Percentiles rank a stretch among this genome's conserved stretches.
Evolutionary conservation across 1,140 invertebrate genomes (phyloP).

Genomic region (Ruditapes philippinarum): DNA sequence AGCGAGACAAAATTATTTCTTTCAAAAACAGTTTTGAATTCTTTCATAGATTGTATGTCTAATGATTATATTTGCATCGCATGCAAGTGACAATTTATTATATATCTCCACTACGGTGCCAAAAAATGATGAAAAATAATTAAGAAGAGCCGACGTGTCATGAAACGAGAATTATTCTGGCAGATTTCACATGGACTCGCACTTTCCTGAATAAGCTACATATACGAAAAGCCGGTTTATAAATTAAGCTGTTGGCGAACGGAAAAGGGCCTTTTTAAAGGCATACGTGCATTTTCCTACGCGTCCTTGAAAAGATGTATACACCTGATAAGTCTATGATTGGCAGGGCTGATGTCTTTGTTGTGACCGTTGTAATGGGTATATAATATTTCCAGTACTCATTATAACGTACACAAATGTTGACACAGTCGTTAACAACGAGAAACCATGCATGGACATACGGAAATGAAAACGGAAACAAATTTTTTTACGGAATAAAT

Average conservation of each 20-base stretch:
- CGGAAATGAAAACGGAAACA: background rate
- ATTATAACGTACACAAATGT: background rate
- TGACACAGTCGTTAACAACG: background rate
- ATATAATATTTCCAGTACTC: background rate
- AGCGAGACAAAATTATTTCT: no score
- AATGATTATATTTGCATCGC: no score
- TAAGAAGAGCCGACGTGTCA: no score
- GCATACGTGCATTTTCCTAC: no score
- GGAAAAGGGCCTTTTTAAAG: background rate
- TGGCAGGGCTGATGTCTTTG: background rate
- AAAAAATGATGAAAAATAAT: no score
- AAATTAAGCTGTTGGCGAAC: no score
- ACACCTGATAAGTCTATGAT: background rate
- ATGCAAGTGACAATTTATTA: no score
- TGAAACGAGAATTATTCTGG: background rate
- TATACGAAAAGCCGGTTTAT: background rate
- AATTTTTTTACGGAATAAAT: no score
- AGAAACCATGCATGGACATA: background rate
- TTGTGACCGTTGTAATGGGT: conserved; percentile 17
- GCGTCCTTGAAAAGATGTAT: background rate
- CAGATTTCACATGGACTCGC: background rate
- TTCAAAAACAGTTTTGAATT: no score
- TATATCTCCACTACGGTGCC: no score
- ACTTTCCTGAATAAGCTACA: background rate
- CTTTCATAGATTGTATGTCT: no score